phyloP scores from a whole-genome alignment of 1,140 invertebrate species.

The Cylas formicarius region DNA sequence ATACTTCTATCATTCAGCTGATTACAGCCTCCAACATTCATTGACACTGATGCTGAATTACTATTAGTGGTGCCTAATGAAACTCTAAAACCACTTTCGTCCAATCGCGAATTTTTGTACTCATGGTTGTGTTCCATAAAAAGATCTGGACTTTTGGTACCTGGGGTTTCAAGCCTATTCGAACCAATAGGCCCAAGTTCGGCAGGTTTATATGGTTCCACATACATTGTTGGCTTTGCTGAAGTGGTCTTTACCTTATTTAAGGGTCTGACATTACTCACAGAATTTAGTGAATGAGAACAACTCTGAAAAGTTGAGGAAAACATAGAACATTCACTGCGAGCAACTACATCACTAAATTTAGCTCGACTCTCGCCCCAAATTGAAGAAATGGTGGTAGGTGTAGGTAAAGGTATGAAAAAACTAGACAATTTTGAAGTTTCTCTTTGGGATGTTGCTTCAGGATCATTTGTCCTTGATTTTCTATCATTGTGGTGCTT shows the following conservation, averaged over 20 bases:
- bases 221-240: slow-evolving; percentile 37
- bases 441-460: slow-evolving; percentile 9
- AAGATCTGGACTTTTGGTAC: slow-evolving; percentile 18
- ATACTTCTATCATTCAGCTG: slow-evolving; percentile 15
- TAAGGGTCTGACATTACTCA: no score
- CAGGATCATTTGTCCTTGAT: slow-evolving; percentile 2
- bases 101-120: slow-evolving; percentile 1
- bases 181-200: slow-evolving; percentile 41
- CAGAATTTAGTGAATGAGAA: no score
- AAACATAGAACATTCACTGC: slow-evolving; percentile 25
- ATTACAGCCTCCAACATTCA: not conserved
- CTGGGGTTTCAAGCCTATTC: slow-evolving; percentile 23
- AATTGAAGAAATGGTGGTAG: slow-evolving; percentile 33
- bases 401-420: slow-evolving; percentile 14
- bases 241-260: not conserved
- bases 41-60: not conserved
- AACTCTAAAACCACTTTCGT: not conserved
- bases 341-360: slow-evolving; percentile 54
- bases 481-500: slow-evolving; percentile 17
- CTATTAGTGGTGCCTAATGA: not conserved
- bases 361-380: slow-evolving; percentile 50
- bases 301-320: slow-evolving; percentile 2
- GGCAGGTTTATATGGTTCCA: slow-evolving; percentile 36
- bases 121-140: not conserved
- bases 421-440: slow-evolving; percentile 12